Evolutionary conservation across 2,888 invertebrate species (phyloP), one percentile per base, ranked within the genome.

Genomic region (Yponomeuta sedellus): DNA sequence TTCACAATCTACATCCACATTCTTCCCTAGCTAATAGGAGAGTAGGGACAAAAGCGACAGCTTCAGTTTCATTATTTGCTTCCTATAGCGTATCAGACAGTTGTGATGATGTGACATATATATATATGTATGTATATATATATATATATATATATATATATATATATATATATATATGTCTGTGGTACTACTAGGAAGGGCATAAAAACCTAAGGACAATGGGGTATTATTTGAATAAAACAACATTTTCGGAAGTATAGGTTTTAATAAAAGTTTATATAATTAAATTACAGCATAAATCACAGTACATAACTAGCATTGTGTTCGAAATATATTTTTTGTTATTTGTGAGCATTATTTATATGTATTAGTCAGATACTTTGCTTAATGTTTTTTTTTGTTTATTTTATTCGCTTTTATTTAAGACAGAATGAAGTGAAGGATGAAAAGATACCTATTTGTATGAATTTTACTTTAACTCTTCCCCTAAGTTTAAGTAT

Each of bases 261-360:
- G 88, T 89, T 91, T 85, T 91, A 91, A 86, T 91, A 91, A 91
- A 92, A 88, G 82, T 88, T 88, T 76, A 86, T 82, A 86, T 87
- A 86, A 81, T 86, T 88, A 88, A 88, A 87, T 88, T 84, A 90
- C 82, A 88, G 90, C 88, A 83, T 84, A 81, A 81, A 85, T 82
- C 82, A 84, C 78, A 83, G 81, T 88, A 86, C 83, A 85, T 85
- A 82, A 77, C 88, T 88, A 90, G 89, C 89, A 81, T 77, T 84
- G 91, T 90, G 91, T 88, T 80, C 74, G 82, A 86, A 88, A 84
- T 86, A 86, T 82, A 83, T 75, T 71, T 75, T 77, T 83, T 78
- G 81, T 80, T 44, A 22, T 75, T 82, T 73, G 91, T 90, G 91
- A 91, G 91, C 91, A 90, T 88, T 65, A 61, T 66, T 66, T 28